Base-by-base conservation (phyloP, 2,113 vertebrate species). In the Proterorhinus semilunaris region DNA sequence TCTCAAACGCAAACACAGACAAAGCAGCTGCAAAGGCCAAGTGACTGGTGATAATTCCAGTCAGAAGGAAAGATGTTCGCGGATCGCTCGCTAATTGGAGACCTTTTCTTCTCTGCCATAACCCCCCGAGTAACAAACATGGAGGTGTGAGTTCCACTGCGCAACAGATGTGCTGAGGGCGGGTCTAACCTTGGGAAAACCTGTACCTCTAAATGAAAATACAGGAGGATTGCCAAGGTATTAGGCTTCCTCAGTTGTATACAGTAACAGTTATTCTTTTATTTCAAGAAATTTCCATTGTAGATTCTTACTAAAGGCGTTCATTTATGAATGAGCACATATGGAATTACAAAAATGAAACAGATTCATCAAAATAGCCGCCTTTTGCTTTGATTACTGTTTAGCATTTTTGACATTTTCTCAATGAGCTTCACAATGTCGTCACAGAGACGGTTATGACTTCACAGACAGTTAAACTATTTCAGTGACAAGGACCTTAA, bases 21-120 rank as follows among this genome's bases (percentile, higher is more conserved):
- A 64, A 75, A 77, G 63, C 75, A 85, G 71, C 71, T 77, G 81
- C 71, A 83, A 68, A 73, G 83, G 84, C 74, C 80, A 76, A 88
- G 77, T 74, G 73, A 68, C 74, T 75, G 43, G 66, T 10, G 54
- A 66, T 47, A 47, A 66, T 68, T 4, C 76, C 36, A 79, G 83
- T 80, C 59, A 85, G 85, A 87, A 71, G 82, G 82, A 84, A 86
- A 69, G 58, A 78, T 79, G 80, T 82, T 65, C 72, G 82, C 75
- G 74, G 72, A 83, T 74, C 67, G 68, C 10, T 66, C 51, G 70
- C 80, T 89, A 86, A 89, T 88, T 86, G 78, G 76, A 86, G 78
- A 84, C 71, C 65, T 62, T 84, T 74, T 75, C 6, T 42, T 52
- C n/a, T 62, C 16, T 10, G 44, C 57, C 15, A 50, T 36, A 50